A percentile compares a stretch with the other conserved stretches of the same genome.
Conservation (phyloP, 2,797 vertebrate genomes). For the Acanthis flammea region DNA sequence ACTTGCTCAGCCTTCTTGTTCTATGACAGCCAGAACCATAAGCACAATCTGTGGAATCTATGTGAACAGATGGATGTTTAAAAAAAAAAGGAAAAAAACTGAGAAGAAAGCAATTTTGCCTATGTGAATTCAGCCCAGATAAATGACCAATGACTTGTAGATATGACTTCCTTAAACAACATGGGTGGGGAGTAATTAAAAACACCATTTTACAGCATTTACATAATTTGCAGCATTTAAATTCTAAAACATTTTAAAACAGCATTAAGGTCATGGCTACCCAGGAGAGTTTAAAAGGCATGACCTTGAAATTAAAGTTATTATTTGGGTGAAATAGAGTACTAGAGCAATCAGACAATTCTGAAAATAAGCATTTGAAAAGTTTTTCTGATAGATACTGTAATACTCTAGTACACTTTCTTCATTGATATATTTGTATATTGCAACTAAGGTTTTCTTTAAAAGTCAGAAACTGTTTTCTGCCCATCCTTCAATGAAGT, state of each 20-base stretch:
- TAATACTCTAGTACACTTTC: background rate
- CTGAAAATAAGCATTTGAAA: background rate
- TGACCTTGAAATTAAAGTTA: background rate
- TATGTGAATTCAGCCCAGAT: background rate
- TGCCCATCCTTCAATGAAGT: background rate
- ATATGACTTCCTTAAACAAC: background rate
- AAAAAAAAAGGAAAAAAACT: background rate
- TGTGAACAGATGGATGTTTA: conserved; percentile 21
- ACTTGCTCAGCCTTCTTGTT: conserved; percentile 42
- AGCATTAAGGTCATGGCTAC: background rate
- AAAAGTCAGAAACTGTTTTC: background rate
- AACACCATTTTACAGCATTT: background rate
- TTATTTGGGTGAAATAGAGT: background rate
- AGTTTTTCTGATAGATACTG: background rate
- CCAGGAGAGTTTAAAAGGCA: background rate
- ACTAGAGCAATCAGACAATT: background rate
- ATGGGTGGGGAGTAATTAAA: background rate
- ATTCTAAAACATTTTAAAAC: background rate
- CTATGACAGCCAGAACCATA: conserved; percentile 45
- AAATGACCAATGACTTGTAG: background rate
- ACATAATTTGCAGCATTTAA: background rate
- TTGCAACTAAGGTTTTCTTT: background rate
- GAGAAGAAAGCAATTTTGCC: background rate
- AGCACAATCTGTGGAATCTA: conserved; percentile 12
- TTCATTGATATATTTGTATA: background rate